phyloP scores from a whole-genome alignment of 2,113 vertebrate species.

The Aythya baeri region DNA sequence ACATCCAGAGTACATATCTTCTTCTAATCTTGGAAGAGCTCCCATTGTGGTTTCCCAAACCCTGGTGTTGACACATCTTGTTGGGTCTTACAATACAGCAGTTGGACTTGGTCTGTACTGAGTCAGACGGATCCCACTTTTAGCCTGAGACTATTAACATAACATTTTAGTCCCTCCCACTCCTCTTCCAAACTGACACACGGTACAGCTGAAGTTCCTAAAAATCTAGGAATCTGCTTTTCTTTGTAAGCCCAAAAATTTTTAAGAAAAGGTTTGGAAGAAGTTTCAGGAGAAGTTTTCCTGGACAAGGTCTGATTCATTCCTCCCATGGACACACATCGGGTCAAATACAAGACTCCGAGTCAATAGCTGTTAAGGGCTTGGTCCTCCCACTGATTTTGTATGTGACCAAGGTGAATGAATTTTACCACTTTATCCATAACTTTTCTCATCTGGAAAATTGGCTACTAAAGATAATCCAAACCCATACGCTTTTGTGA shows the following conservation, averaged over 20 bases:
- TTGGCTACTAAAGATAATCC: neutral
- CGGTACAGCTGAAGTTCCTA: neutral
- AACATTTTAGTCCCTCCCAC: neutral
- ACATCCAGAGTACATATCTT: neutral
- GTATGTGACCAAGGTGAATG: neutral
- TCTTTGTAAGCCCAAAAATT: neutral
- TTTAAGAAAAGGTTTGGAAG: neutral
- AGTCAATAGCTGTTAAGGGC: neutral
- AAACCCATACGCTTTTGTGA: neutral
- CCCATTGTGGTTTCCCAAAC: neutral
- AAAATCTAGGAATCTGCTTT: constrained; percentile 3
- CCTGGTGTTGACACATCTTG: neutral
- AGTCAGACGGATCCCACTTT: neutral
- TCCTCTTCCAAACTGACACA: neutral
- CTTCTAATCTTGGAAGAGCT: neutral
- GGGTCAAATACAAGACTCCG: neutral
- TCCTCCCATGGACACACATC: accelerated
- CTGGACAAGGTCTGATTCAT: neutral
- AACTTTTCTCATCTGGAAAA: neutral
- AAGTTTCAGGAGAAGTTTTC: neutral
- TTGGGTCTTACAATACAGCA: neutral
- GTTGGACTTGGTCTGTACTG: neutral
- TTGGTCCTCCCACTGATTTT: neutral
- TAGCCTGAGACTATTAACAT: neutral
- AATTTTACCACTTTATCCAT: neutral